These are phyloP conservation scores for Falco naumanni DNA, from an alignment of 2,797 vertebrate genomes.

Conservation along the genomic window DNA sequence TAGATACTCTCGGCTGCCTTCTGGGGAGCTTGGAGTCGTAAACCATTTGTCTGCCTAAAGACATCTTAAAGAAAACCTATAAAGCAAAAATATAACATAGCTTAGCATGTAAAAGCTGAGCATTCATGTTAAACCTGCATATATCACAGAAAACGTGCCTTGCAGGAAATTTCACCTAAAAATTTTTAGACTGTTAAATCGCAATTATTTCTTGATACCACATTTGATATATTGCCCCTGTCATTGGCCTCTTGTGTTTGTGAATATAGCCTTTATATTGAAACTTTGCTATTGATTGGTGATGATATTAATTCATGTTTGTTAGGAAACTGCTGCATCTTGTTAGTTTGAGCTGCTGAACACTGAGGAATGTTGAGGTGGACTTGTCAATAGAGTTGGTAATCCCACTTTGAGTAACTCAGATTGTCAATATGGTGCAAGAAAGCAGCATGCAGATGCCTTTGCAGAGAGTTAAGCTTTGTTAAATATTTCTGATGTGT, in stretches of 20 bases:
- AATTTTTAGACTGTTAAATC: not conserved
- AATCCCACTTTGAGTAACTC: not conserved
- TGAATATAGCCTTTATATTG: not conserved
- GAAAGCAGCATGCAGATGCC: not conserved
- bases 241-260: not conserved
- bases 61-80: not conserved
- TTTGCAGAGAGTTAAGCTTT: too few species aligned
- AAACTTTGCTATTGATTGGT: not conserved
- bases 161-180: not conserved
- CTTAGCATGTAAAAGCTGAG: not conserved
- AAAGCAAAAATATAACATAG: not conserved
- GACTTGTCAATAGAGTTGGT: not conserved
- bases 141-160: not conserved
- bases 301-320: not conserved
- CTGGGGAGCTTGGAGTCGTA: not conserved
- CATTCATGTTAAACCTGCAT: not conserved
- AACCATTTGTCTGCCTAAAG: not conserved
- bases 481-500: too few species aligned
- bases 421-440: accelerated
- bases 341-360: not conserved
- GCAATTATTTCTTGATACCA: not conserved
- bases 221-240: not conserved
- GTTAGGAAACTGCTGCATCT: not conserved
- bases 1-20: not conserved
- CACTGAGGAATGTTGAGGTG: accelerated